phyloP scores from a whole-genome alignment of 1,140 invertebrate genomes.

The Eubasilissa regina region DNA sequence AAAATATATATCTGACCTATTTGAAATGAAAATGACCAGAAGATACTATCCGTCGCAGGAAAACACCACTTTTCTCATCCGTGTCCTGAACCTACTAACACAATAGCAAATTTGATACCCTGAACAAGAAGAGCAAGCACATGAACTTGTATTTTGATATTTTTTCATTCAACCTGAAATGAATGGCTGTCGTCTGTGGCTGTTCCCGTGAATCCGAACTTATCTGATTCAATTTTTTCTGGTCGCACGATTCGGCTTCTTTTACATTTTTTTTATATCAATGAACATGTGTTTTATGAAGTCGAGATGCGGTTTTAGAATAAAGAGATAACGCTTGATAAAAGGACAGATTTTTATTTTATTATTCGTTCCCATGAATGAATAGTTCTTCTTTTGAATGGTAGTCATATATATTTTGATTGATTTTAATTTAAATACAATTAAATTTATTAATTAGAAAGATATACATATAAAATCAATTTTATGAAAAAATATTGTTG shows the following conservation, averaged over 20 bases:
- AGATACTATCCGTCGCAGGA: neutral
- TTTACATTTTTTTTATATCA: constrained; percentile 24
- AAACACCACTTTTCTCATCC: neutral
- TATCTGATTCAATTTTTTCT: constrained; percentile 29
- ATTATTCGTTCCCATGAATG: too few relatives aligned
- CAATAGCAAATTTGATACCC: constrained; percentile 33
- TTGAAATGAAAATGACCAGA: too few relatives aligned
- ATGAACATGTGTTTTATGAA: constrained; percentile 29
- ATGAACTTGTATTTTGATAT: constrained; percentile 33
- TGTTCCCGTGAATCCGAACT: constrained; percentile 20
- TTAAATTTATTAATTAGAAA: too few relatives aligned
- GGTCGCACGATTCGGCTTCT: neutral
- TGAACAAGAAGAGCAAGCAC: constrained; percentile 12
- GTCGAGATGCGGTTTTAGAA: constrained; percentile 6
- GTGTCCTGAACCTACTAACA: neutral
- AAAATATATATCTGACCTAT: too few relatives aligned
- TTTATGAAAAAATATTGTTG: too few relatives aligned
- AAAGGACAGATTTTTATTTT: neutral
- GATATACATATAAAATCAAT: too few relatives aligned
- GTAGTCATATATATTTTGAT: too few relatives aligned
- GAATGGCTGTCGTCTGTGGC: constrained; percentile 25
- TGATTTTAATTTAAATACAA: too few relatives aligned
- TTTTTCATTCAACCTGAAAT: constrained; percentile 30
- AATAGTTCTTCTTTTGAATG: too few relatives aligned
- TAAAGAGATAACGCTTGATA: constrained; percentile 15